Evolutionary conservation across 1,140 invertebrate genomes (phyloP).

Genomic region (Archivesica marissinica): DNA sequence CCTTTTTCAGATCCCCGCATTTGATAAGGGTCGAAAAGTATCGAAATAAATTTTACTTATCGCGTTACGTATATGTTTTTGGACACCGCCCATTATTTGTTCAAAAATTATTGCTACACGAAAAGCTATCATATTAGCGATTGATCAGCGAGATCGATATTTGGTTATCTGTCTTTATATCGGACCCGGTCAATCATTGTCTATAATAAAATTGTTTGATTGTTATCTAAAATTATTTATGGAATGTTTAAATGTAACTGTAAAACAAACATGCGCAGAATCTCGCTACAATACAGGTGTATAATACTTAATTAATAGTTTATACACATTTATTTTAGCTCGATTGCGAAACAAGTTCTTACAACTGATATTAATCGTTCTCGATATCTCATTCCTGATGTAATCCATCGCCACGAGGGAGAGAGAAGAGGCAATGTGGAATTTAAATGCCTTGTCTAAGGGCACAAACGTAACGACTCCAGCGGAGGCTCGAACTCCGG

Average conservation of each 20-base stretch:
- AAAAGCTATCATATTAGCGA: not conserved
- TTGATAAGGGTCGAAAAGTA: slow-evolving; percentile 32
- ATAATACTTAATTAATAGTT: too few species aligned
- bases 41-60: slow-evolving; percentile 29
- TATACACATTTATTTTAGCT: too few species aligned
- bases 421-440: too few species aligned
- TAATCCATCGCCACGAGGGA: too few species aligned
- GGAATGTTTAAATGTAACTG: slow-evolving; percentile 43
- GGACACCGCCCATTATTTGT: slow-evolving; percentile 23
- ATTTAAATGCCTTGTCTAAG: too few species aligned
- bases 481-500: too few species aligned
- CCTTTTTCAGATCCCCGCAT: not conserved
- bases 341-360: too few species aligned
- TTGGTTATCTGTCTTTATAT: slow-evolving; percentile 29
- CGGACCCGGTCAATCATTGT: slow-evolving; percentile 1
- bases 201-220: slow-evolving; percentile 51
- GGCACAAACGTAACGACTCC: too few species aligned
- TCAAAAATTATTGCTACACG: slow-evolving; percentile 22
- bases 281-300: not conserved
- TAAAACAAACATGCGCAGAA: slow-evolving; percentile 1
- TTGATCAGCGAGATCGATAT: slow-evolving; percentile 9
- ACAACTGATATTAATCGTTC: too few species aligned
- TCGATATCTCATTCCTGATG: too few species aligned
- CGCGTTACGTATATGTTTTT: too few species aligned
- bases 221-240: slow-evolving; percentile 38